Conservation (phyloP, 2,797 vertebrate genomes). For the Cynodonichthys magdalenae region DNA sequence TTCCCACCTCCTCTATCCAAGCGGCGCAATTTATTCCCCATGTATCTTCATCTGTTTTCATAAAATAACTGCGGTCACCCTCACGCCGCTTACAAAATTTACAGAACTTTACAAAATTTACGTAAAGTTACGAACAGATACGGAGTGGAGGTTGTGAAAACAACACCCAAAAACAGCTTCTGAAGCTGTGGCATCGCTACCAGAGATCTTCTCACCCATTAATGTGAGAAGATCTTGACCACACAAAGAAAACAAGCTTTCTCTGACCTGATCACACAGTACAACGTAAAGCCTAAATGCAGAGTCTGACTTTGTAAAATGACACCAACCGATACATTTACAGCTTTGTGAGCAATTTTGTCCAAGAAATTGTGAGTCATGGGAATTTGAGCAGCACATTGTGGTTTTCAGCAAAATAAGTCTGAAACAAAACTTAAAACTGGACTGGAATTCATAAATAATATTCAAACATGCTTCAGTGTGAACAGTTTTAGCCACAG, state of each 20-base stretch:
- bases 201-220: no score
- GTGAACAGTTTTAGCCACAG: neutral
- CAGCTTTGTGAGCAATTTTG: conserved; percentile 32
- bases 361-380: conserved; percentile 28
- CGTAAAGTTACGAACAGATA: no score
- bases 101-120: no score
- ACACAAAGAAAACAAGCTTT: conserved; percentile 45
- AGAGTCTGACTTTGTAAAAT: conserved; percentile 28
- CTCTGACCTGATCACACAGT: conserved; percentile 32
- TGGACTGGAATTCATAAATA: no score
- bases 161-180: no score
- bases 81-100: no score
- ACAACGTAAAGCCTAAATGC: conserved; percentile 28
- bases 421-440: conserved; percentile 9
- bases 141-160: no score
- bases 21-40: no score
- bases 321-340: conserved; percentile 40
- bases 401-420: conserved; percentile 29
- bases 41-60: no score
- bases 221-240: conserved; percentile 46
- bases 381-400: conserved; percentile 2
- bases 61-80: no score
- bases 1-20: no score
- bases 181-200: no score
- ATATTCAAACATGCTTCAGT: conserved; percentile 1